Base-by-base conservation (phyloP, 2,797 vertebrate species). In the Sylvia borin region DNA sequence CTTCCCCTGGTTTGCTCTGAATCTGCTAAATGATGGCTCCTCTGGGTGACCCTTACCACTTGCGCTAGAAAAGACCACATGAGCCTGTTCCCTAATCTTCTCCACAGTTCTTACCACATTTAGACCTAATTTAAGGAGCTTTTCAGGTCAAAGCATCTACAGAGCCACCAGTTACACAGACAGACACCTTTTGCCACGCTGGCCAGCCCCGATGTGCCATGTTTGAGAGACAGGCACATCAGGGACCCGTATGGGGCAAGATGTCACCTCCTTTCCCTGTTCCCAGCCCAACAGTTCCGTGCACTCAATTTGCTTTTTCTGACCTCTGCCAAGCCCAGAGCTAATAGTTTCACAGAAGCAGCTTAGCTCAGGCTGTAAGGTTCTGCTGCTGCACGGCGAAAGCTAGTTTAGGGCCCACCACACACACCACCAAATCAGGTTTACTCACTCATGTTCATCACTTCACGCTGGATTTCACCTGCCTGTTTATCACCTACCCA, bases 331-430 rank as follows among this genome's bases (percentile, higher is more conserved):
- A 14, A 93, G 76, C n/a, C 45, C 65, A 71, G 57, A 77, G 53
- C 68, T 92, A 90, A 91, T 36, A 60, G 67, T 55, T 85, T 88
- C 78, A 76, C 43, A 88, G 78, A 85, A 94, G 64, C 31, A 72
- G 55, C 79, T 91, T 68, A 72, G 85, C 72, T 95, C 81, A 91
- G 92, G 92, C 85, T 88, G 65, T 67, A 48, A 88, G 65, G 48
- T 74, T 88, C 83, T 91, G 57, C 60, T 85, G 48, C 60, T 3
- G 15, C 18, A 13, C 2, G 18, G 50, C 22, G 80, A 74, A 18
- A 74, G 36, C 58, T 47, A 55, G 38, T 78, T 81, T 0, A 0
- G 58, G 32, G 43, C 16, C 16, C 62, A 77, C 40, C 64, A 90
- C 64, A 82, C 51, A 88, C 26, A 51, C 31, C 81, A 79, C 24